These are phyloP conservation scores for Aporophyla nigra DNA, from an alignment of 2,888 invertebrate genomes.

Conservation along the genomic window DNA sequence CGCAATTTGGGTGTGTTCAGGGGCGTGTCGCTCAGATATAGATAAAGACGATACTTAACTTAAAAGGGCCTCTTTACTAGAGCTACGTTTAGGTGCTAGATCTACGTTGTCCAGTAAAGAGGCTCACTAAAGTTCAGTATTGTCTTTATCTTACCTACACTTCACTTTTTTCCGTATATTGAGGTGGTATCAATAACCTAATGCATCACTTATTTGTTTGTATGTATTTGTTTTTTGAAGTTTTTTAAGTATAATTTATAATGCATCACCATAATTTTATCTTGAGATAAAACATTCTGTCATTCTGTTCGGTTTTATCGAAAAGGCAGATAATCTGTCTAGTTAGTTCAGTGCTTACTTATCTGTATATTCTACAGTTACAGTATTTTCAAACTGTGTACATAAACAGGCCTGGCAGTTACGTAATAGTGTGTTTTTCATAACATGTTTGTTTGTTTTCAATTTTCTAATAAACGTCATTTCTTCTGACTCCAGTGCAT, in stretches of 20 bases:
- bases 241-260: no score
- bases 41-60: no score
- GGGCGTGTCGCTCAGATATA: no score
- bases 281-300: slow-evolving; percentile 32
- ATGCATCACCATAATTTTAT: slow-evolving; percentile 39
- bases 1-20: no score
- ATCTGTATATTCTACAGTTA: slow-evolving; percentile 6
- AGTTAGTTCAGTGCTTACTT: not conserved
- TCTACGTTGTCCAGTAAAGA: no score
- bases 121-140: not conserved
- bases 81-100: no score
- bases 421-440: slow-evolving; percentile 22
- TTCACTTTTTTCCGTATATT: not conserved
- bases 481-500: not conserved
- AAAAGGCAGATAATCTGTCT: slow-evolving; percentile 38
- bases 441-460: slow-evolving; percentile 36
- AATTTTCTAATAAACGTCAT: slow-evolving; percentile 27
- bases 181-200: not conserved
- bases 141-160: not conserved
- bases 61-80: no score
- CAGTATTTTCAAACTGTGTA: slow-evolving; percentile 5
- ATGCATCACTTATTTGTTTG: no score
- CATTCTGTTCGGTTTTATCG: slow-evolving; percentile 31
- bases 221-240: no score
- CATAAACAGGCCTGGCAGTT: not conserved